phyloP scores from a whole-genome alignment of 2,113 vertebrate genomes.

The Anolis sagrei region DNA sequence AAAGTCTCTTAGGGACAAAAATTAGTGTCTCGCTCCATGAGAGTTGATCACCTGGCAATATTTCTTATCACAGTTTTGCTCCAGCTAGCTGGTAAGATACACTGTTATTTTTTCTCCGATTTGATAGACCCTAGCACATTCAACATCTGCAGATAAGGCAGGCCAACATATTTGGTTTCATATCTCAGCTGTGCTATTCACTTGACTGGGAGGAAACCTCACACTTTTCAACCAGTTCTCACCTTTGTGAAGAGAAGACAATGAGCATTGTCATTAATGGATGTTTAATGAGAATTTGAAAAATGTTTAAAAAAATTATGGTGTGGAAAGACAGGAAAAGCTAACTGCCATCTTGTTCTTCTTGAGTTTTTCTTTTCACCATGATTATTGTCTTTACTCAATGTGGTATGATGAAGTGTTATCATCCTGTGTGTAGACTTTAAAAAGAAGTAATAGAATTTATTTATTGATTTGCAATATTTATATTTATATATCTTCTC shows the following conservation, averaged over 20 bases:
- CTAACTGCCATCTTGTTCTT: slow-evolving; percentile 8
- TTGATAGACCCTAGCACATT: neutral
- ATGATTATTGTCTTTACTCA: neutral
- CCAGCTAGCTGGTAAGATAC: neutral
- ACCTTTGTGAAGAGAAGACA: too few relatives aligned
- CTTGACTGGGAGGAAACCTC: neutral
- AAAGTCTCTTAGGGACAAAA: neutral
- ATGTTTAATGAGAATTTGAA: neutral
- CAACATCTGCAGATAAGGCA: neutral
- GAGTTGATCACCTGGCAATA: neutral
- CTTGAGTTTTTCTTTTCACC: neutral
- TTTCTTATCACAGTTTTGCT: neutral
- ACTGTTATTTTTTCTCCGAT: neutral
- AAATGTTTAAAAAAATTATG: neutral
- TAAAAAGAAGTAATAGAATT: neutral
- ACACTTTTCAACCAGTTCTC: neutral
- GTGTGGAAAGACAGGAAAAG: too few relatives aligned
- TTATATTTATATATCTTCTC: too few relatives aligned
- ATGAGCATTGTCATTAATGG: neutral
- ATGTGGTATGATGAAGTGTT: neutral
- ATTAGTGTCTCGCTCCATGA: neutral
- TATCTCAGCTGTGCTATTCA: neutral
- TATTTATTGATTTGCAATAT: too few relatives aligned
- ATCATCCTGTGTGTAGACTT: neutral
- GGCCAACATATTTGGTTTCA: neutral